phyloP scores from a whole-genome alignment of 2,113 vertebrate genomes.

The Stegostoma tigrinum region DNA sequence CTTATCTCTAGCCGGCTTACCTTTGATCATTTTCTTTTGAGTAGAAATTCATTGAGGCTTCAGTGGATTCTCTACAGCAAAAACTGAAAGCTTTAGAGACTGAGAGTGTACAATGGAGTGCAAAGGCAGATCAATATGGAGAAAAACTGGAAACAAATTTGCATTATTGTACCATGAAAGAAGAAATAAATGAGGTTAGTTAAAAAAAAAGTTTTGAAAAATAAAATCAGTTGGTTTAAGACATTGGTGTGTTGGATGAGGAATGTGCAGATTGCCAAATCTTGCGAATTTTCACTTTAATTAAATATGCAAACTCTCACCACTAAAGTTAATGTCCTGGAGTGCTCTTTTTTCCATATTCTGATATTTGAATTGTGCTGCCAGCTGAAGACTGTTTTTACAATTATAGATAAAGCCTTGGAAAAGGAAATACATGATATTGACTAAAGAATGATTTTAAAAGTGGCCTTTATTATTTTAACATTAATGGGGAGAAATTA shows the following conservation, averaged over 20 bases:
- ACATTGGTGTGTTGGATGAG: not conserved
- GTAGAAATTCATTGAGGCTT: conserved; percentile 60
- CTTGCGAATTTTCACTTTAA: not conserved
- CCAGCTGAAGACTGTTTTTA: not conserved
- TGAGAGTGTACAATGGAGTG: conserved; percentile 52
- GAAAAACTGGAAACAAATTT: conserved; percentile 49
- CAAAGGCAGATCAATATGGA: conserved; percentile 50
- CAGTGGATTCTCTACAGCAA: conserved; percentile 59
- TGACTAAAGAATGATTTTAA: not conserved
- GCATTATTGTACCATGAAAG: conserved; percentile 52
- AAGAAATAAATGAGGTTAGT: conserved; percentile 69
- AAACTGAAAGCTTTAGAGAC: conserved; percentile 59
- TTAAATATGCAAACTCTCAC: not conserved
- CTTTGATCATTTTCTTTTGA: conserved; percentile 36
- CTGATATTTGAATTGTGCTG: not conserved
- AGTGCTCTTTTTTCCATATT: not conserved
- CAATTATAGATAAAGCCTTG: not conserved
- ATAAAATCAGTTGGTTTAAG: not conserved
- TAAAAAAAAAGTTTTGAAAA: conserved; percentile 29
- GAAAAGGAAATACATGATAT: not conserved
- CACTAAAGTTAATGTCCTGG: not conserved
- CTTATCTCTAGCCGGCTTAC: not conserved
- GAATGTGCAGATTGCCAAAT: not conserved
- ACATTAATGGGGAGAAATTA: not conserved
- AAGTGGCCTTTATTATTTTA: not conserved